Base-by-base conservation (phyloP, 2,113 vertebrate genomes). In the Probosciger aterrimus region DNA sequence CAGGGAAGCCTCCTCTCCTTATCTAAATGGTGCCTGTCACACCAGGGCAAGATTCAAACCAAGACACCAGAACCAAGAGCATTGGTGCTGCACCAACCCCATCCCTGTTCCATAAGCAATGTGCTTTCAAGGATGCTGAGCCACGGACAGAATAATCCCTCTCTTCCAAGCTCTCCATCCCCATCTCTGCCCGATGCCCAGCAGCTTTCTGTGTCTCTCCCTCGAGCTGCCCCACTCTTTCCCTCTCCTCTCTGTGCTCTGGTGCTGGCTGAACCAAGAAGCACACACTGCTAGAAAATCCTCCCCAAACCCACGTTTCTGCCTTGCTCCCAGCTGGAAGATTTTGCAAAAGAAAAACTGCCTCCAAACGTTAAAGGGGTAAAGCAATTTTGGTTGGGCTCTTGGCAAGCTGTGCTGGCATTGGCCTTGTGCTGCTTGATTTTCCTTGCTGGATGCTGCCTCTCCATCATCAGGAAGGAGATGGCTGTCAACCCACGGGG, bases 91-190 rank as follows among this genome's bases (percentile, higher is more conserved):
- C 5, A 19, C 25, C 8, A 41, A 20, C 14, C 25, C 57, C 3
- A 2, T n/a, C 15, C 9, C 22, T 3, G 3, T 35, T 44, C 33
- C 2, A 1, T 0, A 1, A 71, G 47, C 35, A 33, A 15, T 4
- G 11, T 20, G n/a, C 18, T 62, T 43, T 15, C 3, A 7, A 49
- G 75, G 75, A 19, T 4, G 3, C 49, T 67, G 89, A 79, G 46
- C 41, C 20, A 7, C 33, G 39, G 35, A 47, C 24, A 43, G 70
- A 65, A 35, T 24, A 52, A 46, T 37, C 8, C 33, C 37, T 67
- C 37, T 65, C 69, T 39, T 81, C 65, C 67, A 68, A 53, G 43
- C 41, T 47, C 18, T 88, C n/a, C 55, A 68, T 53, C 11, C 37
- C n/a, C 55, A 67, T 22, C 76, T 68, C 44, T 65, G 39, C 28